A percentile compares a stretch with the other conserved stretches of the same genome.
Conservation (phyloP, 2,113 vertebrate genomes). For the Merops nubicus region DNA sequence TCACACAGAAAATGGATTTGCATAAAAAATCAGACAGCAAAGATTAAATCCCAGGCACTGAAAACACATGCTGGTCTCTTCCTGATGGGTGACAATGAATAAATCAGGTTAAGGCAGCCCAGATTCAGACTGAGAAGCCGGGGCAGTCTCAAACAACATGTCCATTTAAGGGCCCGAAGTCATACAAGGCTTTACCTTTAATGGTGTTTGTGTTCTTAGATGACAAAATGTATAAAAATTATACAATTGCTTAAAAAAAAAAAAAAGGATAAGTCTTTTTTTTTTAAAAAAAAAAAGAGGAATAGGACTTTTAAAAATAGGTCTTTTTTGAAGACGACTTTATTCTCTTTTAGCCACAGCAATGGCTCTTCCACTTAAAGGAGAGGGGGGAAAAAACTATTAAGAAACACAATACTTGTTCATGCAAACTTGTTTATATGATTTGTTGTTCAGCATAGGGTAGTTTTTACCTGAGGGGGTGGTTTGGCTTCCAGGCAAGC, state of each 20-base stretch:
- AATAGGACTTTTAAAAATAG: not conserved
- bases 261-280: not conserved
- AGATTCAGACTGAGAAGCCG: not conserved
- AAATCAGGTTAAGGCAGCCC: not conserved
- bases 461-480: not conserved
- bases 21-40: not conserved
- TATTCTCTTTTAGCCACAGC: not conserved
- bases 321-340: not conserved
- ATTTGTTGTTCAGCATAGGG: not conserved
- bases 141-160: not conserved
- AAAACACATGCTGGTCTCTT: not conserved
- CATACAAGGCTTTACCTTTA: not conserved
- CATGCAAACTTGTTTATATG: not conserved
- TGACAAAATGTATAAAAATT: not conserved
- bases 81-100: not conserved
- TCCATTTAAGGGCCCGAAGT: not conserved
- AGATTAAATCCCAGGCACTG: not conserved
- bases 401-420: not conserved
- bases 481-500: not conserved
- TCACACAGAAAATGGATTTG: not conserved
- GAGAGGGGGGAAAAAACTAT: not conserved
- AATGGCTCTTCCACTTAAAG: not conserved
- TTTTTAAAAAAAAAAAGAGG: not conserved
- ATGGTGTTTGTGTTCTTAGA: not conserved
- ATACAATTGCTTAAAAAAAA: not conserved